Evolutionary conservation across 2,888 invertebrate genomes (phyloP).

Genomic region (Pegoplata infirma): DNA sequence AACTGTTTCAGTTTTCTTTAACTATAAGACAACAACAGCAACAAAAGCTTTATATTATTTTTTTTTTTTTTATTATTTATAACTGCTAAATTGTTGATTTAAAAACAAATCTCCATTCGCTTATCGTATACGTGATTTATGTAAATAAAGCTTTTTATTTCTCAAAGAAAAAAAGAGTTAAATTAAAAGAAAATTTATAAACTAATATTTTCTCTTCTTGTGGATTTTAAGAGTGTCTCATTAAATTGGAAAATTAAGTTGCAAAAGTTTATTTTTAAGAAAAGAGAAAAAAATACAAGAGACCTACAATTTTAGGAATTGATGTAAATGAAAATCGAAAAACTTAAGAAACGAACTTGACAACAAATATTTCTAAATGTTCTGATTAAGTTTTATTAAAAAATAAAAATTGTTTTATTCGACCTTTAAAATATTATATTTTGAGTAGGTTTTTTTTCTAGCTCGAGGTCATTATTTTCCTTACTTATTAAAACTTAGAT

Average conservation of each 20-base stretch:
- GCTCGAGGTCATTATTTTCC: too few relatives aligned
- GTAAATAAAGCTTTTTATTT: not conserved
- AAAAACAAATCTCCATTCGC: not conserved
- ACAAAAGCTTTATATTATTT: conserved; percentile 27
- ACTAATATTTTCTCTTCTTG: not conserved
- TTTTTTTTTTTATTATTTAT: conserved; percentile 37
- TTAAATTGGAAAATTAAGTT: not conserved
- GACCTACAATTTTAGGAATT: not conserved
- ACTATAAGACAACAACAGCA: conserved; percentile 1
- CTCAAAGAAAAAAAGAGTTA: conserved; percentile 17
- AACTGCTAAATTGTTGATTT: not conserved
- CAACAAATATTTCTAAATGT: too few relatives aligned
- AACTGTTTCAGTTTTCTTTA: conserved; percentile 37
- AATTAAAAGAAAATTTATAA: not conserved
- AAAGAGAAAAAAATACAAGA: not conserved
- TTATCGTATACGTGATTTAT: conserved; percentile 36
- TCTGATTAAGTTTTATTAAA: too few relatives aligned
- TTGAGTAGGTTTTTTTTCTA: too few relatives aligned
- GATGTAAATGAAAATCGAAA: conserved; percentile 17
- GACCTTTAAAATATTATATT: too few relatives aligned
- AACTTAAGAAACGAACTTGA: conserved; percentile 40
- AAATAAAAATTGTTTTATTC: too few relatives aligned
- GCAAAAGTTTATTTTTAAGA: not conserved
- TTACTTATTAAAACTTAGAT: too few relatives aligned
- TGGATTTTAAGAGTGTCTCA: not conserved